Base-by-base conservation (phyloP, 2,888 invertebrate genomes). In the Pristionchus mayeri region DNA sequence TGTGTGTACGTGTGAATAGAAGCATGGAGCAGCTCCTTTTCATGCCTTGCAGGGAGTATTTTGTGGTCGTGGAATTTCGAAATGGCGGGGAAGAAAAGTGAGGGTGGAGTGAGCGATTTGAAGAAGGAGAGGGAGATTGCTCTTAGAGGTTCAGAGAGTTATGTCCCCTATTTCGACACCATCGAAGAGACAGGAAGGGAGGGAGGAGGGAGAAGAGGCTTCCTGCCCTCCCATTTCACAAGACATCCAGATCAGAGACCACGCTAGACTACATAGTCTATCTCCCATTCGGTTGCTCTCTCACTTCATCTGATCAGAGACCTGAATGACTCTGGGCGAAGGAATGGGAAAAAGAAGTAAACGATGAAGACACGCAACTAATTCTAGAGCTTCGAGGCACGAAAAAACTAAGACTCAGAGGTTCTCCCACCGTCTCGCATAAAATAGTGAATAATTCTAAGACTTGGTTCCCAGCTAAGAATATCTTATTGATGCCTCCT, bases 61-160 rank as follows among this genome's bases (percentile, higher is more conserved):
- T 60, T 44, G 44, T 44, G 44, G 44, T 44, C 13, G 44, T 13
- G 34, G 34, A 30, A 50, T 50, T 78, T 48, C 50, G 50, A 50
- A 50, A 78, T 50, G 7, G 76, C 30, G 34, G 18, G 11, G 48
- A 27, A 1, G 76, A 78, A 63, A 63, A 30, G 34, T 27, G 34
- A 30, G 34, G 63, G 27, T 13, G 30, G 63, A 30, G 27, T 4
- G 34, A n/a, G 37, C 2, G 80, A 80, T n/a, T 80, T 54, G 80
- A 50, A 57, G 80, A 37, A 44, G 57, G 37, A 34, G 57, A 40
- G 80, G 16, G 13, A 80, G 60, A 63, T 63, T 63, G 63, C 63
- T 63, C 63, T 30, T 34, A 27, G 44, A 44, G 63, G 63, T n/a
- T n/a, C 57, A 3, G 57, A 63, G 21, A 63, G 63, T 63, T 63